phyloP scores from a whole-genome alignment of 1,140 invertebrate species.

The Catajapyx aquilonaris region DNA sequence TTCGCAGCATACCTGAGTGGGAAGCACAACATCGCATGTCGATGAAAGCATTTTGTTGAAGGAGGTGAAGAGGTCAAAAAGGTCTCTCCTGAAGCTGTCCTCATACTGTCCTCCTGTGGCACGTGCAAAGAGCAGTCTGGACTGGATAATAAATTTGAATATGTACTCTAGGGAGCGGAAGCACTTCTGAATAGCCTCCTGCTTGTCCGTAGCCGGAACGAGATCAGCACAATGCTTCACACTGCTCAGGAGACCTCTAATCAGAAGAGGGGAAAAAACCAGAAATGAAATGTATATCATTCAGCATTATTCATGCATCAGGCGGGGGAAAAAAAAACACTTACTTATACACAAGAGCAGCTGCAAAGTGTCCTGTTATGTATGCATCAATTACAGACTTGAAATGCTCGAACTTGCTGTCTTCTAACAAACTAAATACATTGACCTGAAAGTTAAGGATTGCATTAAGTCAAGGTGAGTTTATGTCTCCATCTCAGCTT shows the following conservation, averaged over 20 bases:
- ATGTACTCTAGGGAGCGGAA: conserved; percentile 83
- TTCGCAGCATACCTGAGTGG: conserved; percentile 52
- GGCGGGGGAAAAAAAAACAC: conserved; percentile 12
- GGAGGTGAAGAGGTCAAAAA: conserved; percentile 49
- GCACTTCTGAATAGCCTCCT: conserved; percentile 73
- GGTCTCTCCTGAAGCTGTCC: conserved; percentile 57
- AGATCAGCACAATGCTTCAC: conserved; percentile 80
- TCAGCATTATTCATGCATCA: conserved; percentile 11
- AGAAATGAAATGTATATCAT: conserved; percentile 3
- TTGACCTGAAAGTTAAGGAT: conserved; percentile 39
- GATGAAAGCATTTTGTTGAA: conserved; percentile 51
- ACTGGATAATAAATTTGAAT: conserved; percentile 88
- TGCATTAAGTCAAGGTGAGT: too few species aligned
- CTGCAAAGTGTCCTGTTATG: conserved; percentile 85
- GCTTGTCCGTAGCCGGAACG: conserved; percentile 58
- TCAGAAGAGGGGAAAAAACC: conserved; percentile 10
- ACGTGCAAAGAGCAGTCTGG: conserved; percentile 63
- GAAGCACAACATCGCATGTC: conserved; percentile 45
- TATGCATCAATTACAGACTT: conserved; percentile 89
- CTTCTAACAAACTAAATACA: conserved; percentile 78
- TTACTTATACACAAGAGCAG: conserved; percentile 83
- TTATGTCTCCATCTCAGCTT: not conserved
- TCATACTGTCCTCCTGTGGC: conserved; percentile 72
- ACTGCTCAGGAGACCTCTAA: conserved; percentile 58
- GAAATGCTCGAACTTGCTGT: conserved; percentile 85